Evolutionary conservation across 1,140 invertebrate species (phyloP).

Genomic region (Lepidurus couesii): DNA sequence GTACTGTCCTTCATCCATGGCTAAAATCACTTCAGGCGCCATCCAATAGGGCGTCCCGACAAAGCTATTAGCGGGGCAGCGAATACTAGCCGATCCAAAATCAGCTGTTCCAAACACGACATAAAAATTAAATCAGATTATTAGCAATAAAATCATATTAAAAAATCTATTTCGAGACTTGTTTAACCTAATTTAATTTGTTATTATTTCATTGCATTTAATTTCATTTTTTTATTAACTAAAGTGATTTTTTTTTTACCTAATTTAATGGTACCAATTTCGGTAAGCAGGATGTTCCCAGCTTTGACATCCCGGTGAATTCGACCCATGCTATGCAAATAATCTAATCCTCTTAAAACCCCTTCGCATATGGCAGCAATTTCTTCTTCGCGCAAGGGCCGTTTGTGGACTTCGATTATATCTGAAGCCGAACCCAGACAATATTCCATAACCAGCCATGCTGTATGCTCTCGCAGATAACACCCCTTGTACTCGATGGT

Average conservation of each 20-base stretch:
- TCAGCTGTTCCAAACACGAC: slow-evolving; percentile 58
- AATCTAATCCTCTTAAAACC: slow-evolving; percentile 83
- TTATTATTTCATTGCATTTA: not conserved
- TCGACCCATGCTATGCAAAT: slow-evolving; percentile 84
- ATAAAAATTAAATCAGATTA: not conserved
- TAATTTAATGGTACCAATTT: slow-evolving; percentile 95
- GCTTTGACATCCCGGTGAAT: slow-evolving; percentile 97
- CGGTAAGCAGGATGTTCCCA: slow-evolving; percentile 98
- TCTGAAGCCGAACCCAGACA: slow-evolving; percentile 99
- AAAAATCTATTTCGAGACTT: not conserved
- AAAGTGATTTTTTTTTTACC: slow-evolving; percentile 44
- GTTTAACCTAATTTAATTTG: not conserved
- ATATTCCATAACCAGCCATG: slow-evolving; percentile 99
- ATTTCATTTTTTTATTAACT: too few relatives aligned
- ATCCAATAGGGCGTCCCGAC: slow-evolving; percentile 99
- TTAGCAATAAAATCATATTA: not conserved
- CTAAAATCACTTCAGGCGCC: slow-evolving; percentile 97
- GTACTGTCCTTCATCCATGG: slow-evolving; percentile 99
- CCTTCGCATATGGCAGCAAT: slow-evolving; percentile 97
- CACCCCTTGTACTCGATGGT: slow-evolving; percentile 99
- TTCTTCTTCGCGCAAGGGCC: slow-evolving; percentile 92
- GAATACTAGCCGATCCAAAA: slow-evolving; percentile 95
- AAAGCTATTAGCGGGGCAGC: slow-evolving; percentile 98
- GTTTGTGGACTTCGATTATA: slow-evolving; percentile 98
- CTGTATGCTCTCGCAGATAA: slow-evolving; percentile 94